Evolutionary conservation across 2,113 vertebrate genomes (phyloP).

Genomic region (Irena cyanogastra): DNA sequence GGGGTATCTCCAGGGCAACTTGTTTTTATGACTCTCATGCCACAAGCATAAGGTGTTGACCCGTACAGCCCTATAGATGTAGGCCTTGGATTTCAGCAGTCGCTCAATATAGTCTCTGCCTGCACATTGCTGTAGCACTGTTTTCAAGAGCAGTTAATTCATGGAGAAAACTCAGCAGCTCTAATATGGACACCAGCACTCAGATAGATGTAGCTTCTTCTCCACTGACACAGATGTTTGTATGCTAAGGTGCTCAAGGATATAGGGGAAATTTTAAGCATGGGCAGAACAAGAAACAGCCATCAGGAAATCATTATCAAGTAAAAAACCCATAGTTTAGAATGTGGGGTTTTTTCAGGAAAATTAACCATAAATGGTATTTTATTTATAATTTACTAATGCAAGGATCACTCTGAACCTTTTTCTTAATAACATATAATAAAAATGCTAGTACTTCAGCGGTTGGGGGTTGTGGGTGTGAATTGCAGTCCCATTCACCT

Average conservation of each 20-base stretch:
- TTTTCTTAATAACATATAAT: background rate
- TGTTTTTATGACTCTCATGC: background rate
- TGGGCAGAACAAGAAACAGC: background rate
- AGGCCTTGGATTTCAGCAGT: background rate
- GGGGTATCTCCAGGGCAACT: slow-evolving; percentile 1
- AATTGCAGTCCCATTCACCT: background rate
- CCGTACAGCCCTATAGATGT: rapidly evolving
- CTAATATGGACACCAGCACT: background rate
- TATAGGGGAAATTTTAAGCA: background rate
- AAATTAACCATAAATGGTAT: background rate
- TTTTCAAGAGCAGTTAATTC: background rate
- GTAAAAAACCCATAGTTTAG: background rate
- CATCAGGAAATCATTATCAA: background rate
- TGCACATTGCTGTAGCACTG: background rate
- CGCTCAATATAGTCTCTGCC: background rate
- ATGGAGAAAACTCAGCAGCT: background rate
- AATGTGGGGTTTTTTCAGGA: rapidly evolving
- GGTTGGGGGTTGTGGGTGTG: rapidly evolving
- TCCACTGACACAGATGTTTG: rapidly evolving
- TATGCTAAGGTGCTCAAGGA: background rate
- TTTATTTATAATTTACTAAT: background rate
- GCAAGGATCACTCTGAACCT: rapidly evolving
- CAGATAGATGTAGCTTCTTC: background rate
- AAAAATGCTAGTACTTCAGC: background rate
- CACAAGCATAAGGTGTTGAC: background rate